Evolutionary conservation across 2,113 vertebrate species (phyloP), one percentile per base, ranked within the genome.

Genomic region (Brachyistius frenatus): DNA sequence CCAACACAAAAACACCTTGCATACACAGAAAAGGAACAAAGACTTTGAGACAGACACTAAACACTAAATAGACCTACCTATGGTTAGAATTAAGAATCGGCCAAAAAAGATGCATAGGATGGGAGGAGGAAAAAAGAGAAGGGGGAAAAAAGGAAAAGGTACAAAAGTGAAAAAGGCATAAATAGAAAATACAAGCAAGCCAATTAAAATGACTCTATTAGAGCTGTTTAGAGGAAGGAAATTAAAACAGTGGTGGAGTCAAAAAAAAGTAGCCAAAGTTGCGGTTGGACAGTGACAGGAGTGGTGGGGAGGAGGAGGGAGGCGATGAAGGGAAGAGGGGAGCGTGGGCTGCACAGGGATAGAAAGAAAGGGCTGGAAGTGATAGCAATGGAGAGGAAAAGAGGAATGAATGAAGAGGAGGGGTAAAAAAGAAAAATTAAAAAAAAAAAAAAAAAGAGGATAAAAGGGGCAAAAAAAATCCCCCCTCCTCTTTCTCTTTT

Each of bases 1-100:
- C 75, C 66, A 80, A 81, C 88, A 89, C 63, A 57, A 79, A 79
- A 82, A 88, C 76, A 86, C 65, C 71, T 83, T 16, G 72, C 77
- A 78, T 56, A 87, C 81, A 88, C 78, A 83, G 53, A 87, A 76
- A 85, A 73, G 50, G 68, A 86, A 89, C 89, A 91, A 86, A 90
- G 86, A 89, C 82, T 88, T 82, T 64, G 87, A 88, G 89, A 93
- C 88, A 92, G 73, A 92, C 85, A 91, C 86, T 88, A 81, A 88
- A 92, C 83, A 92, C 90, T 91, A 84, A 91, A 53, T 72, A 81
- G 86, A 94, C 94, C 93, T 95, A 95, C 94, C 94, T 95, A 94
- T 88, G 83, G 72, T 88, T 80, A 93, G 89, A 91, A 86, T 90
- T 90, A 92, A 91, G 91, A 89, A 83, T 84, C 88, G 67, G 81